These are phyloP conservation scores for Latheticus oryzae DNA, from an alignment of 2,888 invertebrate species.

Conservation along the genomic window DNA sequence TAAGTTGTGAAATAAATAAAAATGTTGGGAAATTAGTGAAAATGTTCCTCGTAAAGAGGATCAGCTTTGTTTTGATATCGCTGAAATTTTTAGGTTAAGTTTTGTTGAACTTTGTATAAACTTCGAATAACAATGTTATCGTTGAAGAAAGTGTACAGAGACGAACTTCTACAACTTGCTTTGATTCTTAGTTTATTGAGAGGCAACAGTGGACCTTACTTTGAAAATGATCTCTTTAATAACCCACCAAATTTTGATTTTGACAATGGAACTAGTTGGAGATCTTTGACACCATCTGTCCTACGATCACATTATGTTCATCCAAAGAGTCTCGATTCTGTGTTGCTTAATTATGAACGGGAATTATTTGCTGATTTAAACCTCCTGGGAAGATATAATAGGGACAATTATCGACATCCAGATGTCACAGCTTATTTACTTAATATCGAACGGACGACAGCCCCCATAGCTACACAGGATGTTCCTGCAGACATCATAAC, in stretches of 20 bases:
- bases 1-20: conserved; percentile 16
- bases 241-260: conserved; percentile 66
- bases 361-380: conserved; percentile 80
- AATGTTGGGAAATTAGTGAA: conserved; percentile 22
- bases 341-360: conserved; percentile 78
- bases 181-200: conserved; percentile 83
- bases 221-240: conserved; percentile 68
- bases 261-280: conserved; percentile 78
- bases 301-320: conserved; percentile 75
- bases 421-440: conserved; percentile 73
- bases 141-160: conserved; percentile 84
- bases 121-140: conserved; percentile 73
- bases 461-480: conserved; percentile 45
- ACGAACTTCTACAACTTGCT: conserved; percentile 84
- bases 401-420: conserved; percentile 66
- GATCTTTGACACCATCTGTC: conserved; percentile 70
- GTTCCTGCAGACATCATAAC: conserved; percentile 44
- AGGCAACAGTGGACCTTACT: conserved; percentile 78
- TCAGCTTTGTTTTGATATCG: conserved; percentile 7
- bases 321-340: conserved; percentile 78
- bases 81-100: conserved; percentile 48
- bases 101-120: conserved; percentile 31
- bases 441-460: conserved; percentile 67
- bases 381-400: conserved; percentile 74
- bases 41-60: conserved; percentile 21